A percentile compares a stretch with the other conserved stretches of the same genome.
Evolutionary conservation across 1,140 invertebrate species (phyloP).

Genomic region (Oryctes rhinoceros): DNA sequence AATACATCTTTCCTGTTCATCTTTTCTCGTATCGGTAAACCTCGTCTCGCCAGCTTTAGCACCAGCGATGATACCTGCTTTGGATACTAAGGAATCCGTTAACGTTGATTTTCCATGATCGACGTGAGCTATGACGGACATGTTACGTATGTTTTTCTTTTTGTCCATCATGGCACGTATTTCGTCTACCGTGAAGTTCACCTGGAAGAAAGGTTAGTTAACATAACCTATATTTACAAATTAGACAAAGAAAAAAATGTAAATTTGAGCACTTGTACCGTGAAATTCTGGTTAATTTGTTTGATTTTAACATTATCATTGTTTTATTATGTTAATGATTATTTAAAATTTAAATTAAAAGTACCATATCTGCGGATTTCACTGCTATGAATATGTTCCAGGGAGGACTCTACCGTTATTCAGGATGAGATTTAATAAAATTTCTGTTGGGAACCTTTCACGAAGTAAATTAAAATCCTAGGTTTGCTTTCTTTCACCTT

Average conservation of each 20-base stretch:
- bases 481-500: too few species aligned
- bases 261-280: not conserved
- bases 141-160: constrained; percentile 99
- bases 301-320: too few species aligned
- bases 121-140: constrained; percentile 99
- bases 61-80: constrained; percentile 99
- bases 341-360: too few species aligned
- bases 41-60: constrained; percentile 98
- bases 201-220: constrained; percentile 71
- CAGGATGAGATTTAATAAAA: too few species aligned
- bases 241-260: not conserved
- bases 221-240: constrained; percentile 13
- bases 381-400: too few species aligned
- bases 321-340: too few species aligned
- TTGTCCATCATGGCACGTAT: constrained; percentile 99
- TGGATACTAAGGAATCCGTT: constrained; percentile 98
- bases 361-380: too few species aligned
- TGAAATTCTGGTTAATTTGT: not conserved
- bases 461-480: too few species aligned
- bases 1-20: constrained; percentile 99
- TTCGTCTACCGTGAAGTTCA: constrained; percentile 99
- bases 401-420: too few species aligned
- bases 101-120: constrained; percentile 99
- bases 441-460: too few species aligned
- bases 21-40: constrained; percentile 99